These are phyloP conservation scores for Drosophila ogumai DNA, from an alignment of 1,140 invertebrate genomes.

Conservation along the genomic window DNA sequence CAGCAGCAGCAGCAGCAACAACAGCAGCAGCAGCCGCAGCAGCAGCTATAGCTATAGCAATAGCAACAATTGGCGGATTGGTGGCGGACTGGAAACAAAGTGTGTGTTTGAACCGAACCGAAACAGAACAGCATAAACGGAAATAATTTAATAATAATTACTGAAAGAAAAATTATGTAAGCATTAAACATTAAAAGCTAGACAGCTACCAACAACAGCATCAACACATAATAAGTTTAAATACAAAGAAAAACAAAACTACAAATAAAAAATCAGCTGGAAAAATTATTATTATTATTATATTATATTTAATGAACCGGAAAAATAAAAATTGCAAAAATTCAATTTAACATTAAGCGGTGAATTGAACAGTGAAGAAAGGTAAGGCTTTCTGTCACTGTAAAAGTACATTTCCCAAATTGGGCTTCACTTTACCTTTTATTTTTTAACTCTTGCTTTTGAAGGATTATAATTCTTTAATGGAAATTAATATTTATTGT, in stretches of 20 bases:
- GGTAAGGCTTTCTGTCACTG: conserved; percentile 19
- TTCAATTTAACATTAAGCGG: conserved; percentile 59
- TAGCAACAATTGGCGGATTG: conserved; percentile 59
- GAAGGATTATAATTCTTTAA: background rate
- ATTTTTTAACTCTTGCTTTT: background rate
- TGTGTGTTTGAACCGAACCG: conserved; percentile 60
- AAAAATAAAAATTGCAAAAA: conserved; percentile 82
- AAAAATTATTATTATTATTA: conserved; percentile 83
- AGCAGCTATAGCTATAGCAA: conserved; percentile 29
- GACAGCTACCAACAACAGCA: conserved; percentile 80
- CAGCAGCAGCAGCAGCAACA: conserved; percentile 26
- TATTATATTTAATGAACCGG: conserved; percentile 83
- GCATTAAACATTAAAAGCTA: conserved; percentile 81
- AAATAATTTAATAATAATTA: conserved; percentile 83
- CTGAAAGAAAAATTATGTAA: conserved; percentile 82
- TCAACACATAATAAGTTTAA: conserved; percentile 83
- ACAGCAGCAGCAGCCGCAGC: conserved; percentile 38
- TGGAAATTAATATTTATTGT: background rate
- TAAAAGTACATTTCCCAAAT: background rate
- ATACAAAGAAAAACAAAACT: conserved; percentile 77
- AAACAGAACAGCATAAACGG: conserved; percentile 67
- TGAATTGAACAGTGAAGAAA: conserved; percentile 20
- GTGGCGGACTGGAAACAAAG: conserved; percentile 45
- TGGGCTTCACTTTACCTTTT: background rate
- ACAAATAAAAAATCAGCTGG: conserved; percentile 83